A percentile compares a stretch with the other conserved stretches of the same genome.
These are phyloP conservation scores for Poecilia wingei DNA, from an alignment of 2,797 vertebrate genomes.

Conservation along the genomic window DNA sequence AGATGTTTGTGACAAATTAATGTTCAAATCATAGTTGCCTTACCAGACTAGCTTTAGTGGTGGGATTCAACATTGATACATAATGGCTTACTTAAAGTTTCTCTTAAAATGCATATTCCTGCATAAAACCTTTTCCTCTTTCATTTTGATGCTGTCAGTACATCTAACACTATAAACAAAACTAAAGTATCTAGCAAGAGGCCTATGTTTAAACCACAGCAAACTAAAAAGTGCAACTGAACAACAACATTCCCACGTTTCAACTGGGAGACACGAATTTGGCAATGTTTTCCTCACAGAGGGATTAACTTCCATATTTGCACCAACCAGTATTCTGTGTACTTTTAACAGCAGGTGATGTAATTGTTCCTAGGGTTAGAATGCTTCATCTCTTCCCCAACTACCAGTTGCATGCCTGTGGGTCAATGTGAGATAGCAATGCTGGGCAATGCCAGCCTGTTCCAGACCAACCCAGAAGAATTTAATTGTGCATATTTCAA, in stretches of 20 bases:
- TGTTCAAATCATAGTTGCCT: neutral
- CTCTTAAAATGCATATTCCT: neutral
- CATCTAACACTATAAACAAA: neutral
- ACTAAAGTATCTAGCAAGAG: neutral
- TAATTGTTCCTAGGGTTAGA: neutral
- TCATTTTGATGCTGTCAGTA: neutral
- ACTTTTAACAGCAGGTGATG: neutral
- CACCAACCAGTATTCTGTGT: neutral
- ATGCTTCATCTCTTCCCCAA: conserved; percentile 15
- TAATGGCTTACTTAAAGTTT: neutral
- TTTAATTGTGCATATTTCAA: conserved; percentile 32
- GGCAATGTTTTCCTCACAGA: neutral
- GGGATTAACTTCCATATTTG: neutral
- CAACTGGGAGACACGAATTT: neutral
- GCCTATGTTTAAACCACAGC: neutral
- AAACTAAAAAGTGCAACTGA: neutral
- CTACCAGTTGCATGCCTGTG: conserved; percentile 2
- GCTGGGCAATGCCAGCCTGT: conserved; percentile 42
- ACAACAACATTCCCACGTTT: neutral
- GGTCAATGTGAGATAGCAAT: conserved; percentile 60
- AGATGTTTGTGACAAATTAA: neutral
- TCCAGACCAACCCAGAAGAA: conserved; percentile 71
- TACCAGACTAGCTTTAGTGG: neutral
- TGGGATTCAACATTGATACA: neutral
- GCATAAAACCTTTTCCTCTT: neutral